Evolutionary conservation across 2,113 vertebrate species (phyloP).

Genomic region (human): GRCh38 chr17:79447501-79448000

Average conservation of each 20-base stretch:
- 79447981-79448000: too few species aligned
- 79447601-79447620: neutral
- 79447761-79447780: neutral
- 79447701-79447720: accelerated
- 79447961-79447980: too few species aligned
- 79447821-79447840: too few species aligned
- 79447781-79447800: neutral
- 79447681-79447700: accelerated
- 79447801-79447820: neutral
- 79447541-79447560: neutral
- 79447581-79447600: neutral
- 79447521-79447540: neutral
- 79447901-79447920: too few species aligned
- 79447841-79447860: too few species aligned
- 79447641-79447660: accelerated
- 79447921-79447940: too few species aligned
- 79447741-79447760: neutral
- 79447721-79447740: accelerated
- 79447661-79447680: too few species aligned
- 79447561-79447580: accelerated
- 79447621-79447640: neutral
- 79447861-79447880: too few species aligned
- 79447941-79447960: too few species aligned
- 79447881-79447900: too few species aligned
- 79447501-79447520: accelerated